Conservation (phyloP, 2,113 vertebrate species). For the Sakesphorus luctuosus region DNA sequence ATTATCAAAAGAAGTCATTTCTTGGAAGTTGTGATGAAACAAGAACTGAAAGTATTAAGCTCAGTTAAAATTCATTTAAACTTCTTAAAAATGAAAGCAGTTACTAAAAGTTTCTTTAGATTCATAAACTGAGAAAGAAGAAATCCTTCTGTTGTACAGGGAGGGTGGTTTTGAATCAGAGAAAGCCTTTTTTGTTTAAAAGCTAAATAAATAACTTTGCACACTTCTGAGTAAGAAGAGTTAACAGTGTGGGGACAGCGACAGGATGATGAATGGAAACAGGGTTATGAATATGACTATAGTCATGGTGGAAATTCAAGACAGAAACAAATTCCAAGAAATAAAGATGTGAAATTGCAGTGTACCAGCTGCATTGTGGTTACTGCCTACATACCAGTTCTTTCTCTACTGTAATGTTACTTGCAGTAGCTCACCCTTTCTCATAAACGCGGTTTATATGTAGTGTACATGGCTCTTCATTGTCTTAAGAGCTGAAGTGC, state of each 20-base stretch:
- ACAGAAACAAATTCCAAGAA: constrained; percentile 28
- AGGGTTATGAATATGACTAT: background rate
- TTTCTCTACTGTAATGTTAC: background rate
- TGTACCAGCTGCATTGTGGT: background rate
- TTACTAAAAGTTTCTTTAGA: background rate
- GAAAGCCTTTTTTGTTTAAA: background rate
- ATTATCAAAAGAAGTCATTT: background rate
- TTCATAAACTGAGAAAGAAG: background rate
- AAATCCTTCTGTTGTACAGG: background rate
- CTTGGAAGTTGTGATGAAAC: background rate
- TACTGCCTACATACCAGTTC: background rate
- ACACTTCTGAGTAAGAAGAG: background rate
- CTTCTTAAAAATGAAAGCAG: background rate
- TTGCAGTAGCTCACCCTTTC: background rate
- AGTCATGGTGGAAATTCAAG: constrained; percentile 1
- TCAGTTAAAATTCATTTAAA: background rate
- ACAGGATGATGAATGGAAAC: constrained; percentile 18
- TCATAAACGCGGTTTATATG: background rate
- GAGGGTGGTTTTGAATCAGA: background rate
- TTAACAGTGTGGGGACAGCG: background rate
- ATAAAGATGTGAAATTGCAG: background rate
- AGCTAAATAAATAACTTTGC: background rate
- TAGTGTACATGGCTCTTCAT: background rate
- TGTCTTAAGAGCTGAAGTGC: background rate
- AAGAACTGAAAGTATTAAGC: background rate